Base-by-base conservation (phyloP, 2,888 invertebrate genomes). In the Caenorhabditis becei region DNA sequence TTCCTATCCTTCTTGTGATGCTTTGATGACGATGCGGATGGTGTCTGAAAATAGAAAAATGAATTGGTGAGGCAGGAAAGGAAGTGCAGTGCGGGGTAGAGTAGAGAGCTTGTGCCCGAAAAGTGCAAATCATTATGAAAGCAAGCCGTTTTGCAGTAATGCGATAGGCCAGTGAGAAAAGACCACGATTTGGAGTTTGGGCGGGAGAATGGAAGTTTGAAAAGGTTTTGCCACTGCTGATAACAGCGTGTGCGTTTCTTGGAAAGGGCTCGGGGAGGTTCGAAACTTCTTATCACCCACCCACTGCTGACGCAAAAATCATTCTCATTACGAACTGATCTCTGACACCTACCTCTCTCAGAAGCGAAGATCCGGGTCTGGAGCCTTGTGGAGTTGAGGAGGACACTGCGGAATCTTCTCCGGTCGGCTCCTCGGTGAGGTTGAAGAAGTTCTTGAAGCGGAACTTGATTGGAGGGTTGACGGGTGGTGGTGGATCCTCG, bases 401-500 rank as follows among this genome's bases (percentile, higher is more conserved):
- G 0, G 26, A 16, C 16, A 41, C 51, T 3, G 37, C 56, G 11
- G 32, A 20, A 4, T 49, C 49, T 2, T 77, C 49, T 20, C 24
- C 10, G 1, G n/a, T 11, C 4, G 44, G 28, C 0, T 49, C 65
- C 14, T 47, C 47, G 18, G 47, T 20, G 18, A 62, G 23, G 16
- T 54, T 65, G 65, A 75, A 70, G 26, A 80, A 54, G 23, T 75
- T 75, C 56, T 80, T 80, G 66, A 75, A 80, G 18, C 75, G 28
- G 28, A 80, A 66, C 62, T 80, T 80, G 20, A 80, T 28, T 49
- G 80, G 54, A 2, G 65, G 75, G 24, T 65, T 66, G 24, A 41
- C 32, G 8, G 51, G 47, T 24, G 63, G 37, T 24, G 44, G 37
- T 20, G 47, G 20, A 1, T 54, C 32, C 26, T 72, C 62, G 3